Conservation (phyloP, 2,888 invertebrate genomes). For the Bellardia bayeri region DNA sequence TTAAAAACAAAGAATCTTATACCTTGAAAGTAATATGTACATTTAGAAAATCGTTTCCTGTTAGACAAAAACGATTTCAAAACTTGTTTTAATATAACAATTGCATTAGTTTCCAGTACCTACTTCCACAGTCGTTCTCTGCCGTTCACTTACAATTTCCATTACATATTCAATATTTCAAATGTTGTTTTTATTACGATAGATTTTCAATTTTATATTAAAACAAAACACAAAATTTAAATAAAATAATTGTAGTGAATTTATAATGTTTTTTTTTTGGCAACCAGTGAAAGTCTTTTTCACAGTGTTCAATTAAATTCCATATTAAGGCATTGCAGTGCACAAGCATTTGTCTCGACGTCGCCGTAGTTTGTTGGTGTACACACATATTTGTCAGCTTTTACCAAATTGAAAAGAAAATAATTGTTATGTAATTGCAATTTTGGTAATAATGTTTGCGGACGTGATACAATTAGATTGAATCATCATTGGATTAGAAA, state of each 20-base stretch:
- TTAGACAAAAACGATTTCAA: too few species aligned
- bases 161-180: constrained; percentile 8
- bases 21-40: too few species aligned
- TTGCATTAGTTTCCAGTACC: neutral
- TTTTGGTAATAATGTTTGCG: constrained; percentile 32
- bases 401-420: constrained; percentile 55
- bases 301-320: constrained; percentile 38
- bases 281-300: constrained; percentile 60
- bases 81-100: too few species aligned
- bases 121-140: neutral
- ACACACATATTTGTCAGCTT: constrained; percentile 30
- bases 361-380: neutral
- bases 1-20: too few species aligned
- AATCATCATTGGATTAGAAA: constrained; percentile 29
- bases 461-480: constrained; percentile 63
- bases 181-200: neutral
- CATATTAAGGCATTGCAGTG: neutral
- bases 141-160: neutral
- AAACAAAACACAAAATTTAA: constrained; percentile 7
- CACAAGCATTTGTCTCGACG: neutral
- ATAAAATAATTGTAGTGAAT: constrained; percentile 35
- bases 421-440: constrained; percentile 55
- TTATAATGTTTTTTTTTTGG: constrained; percentile 31
- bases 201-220: constrained; percentile 1
- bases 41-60: too few species aligned